Percentiles rank a stretch among this genome's conserved stretches.
Evolutionary conservation across 2,888 invertebrate genomes (phyloP).

Genomic region (Sarcophaga rosellei): DNA sequence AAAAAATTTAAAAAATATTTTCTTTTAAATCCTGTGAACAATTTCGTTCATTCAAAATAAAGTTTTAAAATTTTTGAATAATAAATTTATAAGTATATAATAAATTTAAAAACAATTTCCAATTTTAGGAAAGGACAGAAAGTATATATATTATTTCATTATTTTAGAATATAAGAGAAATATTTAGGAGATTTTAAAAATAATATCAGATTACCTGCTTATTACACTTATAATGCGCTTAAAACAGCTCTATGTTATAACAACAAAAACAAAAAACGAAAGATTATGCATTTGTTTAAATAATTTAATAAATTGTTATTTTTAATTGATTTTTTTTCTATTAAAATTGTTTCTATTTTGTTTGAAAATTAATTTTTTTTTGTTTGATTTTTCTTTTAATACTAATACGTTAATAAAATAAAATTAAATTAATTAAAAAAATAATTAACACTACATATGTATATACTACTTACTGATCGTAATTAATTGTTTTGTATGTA

Average conservation of each 20-base stretch:
- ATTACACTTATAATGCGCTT: background rate
- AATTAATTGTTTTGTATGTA: constrained; percentile 62
- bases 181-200: too few relatives aligned
- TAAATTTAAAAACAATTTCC: too few relatives aligned
- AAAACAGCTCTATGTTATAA: constrained; percentile 64
- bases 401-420: constrained; percentile 51
- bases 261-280: constrained; percentile 18
- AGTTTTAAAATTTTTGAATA: too few relatives aligned
- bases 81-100: too few relatives aligned
- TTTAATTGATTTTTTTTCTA: constrained; percentile 12
- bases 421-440: constrained; percentile 12
- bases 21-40: too few relatives aligned
- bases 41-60: too few relatives aligned
- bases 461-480: constrained; percentile 17
- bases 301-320: background rate
- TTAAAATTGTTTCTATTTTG: background rate
- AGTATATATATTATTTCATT: too few relatives aligned
- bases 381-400: constrained; percentile 22
- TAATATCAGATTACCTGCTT: too few relatives aligned
- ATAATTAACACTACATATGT: constrained; percentile 57
- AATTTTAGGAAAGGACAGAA: too few relatives aligned
- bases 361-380: constrained; percentile 28
- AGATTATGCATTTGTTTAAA: constrained; percentile 53
- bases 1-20: too few relatives aligned
- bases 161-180: too few relatives aligned